These are phyloP conservation scores for Dendrocincla fuliginosa DNA, from an alignment of 2,797 vertebrate genomes.

Conservation along the genomic window DNA sequence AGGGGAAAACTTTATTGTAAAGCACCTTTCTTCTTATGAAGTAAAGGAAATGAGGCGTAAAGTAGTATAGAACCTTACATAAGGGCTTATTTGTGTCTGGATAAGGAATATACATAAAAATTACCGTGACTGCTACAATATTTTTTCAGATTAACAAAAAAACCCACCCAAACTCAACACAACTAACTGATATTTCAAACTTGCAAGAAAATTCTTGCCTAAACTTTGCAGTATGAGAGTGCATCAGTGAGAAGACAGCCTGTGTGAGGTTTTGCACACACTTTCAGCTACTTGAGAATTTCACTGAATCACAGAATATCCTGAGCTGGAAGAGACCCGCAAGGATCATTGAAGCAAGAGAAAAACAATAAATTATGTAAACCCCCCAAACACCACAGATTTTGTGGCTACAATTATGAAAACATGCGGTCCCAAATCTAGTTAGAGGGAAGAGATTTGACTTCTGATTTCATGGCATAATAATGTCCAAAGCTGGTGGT, in stretches of 20 bases:
- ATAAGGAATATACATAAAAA: background rate
- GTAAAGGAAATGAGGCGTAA: background rate
- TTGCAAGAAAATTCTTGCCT: background rate
- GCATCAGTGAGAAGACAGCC: background rate
- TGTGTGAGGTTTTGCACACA: background rate
- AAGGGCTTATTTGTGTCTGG: background rate
- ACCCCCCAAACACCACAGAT: accelerated
- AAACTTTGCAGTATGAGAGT: background rate
- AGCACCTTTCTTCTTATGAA: background rate
- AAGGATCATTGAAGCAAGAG: background rate
- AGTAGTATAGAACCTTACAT: background rate
- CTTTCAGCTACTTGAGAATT: background rate
- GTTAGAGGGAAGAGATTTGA: background rate
- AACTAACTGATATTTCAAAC: background rate
- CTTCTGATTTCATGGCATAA: background rate
- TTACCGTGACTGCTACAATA: background rate
- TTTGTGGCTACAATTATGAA: background rate
- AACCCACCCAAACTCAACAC: background rate
- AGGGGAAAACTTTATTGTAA: background rate
- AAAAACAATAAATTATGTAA: accelerated
- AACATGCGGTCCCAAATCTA: accelerated
- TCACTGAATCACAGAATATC: background rate
- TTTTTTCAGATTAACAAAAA: background rate
- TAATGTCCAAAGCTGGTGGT: background rate
- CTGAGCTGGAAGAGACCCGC: background rate